Conservation (phyloP, 2,797 vertebrate genomes). For the Podargus strigoides region DNA sequence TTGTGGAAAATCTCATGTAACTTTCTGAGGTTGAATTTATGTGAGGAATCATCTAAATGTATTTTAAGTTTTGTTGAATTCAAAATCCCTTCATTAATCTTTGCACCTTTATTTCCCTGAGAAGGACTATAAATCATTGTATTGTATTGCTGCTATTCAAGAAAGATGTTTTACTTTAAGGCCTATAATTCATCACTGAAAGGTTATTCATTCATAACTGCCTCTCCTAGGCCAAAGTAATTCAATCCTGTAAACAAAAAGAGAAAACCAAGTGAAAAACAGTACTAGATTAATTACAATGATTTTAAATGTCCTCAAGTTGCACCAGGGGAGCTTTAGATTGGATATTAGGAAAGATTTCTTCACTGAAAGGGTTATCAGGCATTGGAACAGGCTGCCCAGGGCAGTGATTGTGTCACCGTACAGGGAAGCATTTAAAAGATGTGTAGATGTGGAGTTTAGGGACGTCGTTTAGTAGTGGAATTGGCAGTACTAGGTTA, state of each 20-base stretch:
- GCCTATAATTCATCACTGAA: slow-evolving; percentile 25
- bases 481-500: too few relatives aligned
- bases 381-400: too few relatives aligned
- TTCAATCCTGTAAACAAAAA: not conserved
- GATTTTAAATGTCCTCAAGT: too few relatives aligned
- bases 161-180: slow-evolving; percentile 26
- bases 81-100: not conserved
- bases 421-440: too few relatives aligned
- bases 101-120: slow-evolving; percentile 23
- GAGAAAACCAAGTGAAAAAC: not conserved
- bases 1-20: not conserved
- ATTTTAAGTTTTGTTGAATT: not conserved
- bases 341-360: too few relatives aligned
- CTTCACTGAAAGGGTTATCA: too few relatives aligned
- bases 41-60: not conserved
- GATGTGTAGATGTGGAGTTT: too few relatives aligned
- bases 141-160: not conserved
- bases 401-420: too few relatives aligned
- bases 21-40: not conserved
- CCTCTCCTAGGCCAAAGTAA: not conserved
- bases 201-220: not conserved
- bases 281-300: not conserved
- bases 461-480: too few relatives aligned
- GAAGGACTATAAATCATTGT: slow-evolving; percentile 31
- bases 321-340: too few relatives aligned